A percentile compares a stretch with the other conserved stretches of the same genome.
These are phyloP conservation scores for Pseudocheirus occidentalis DNA, from an alignment of 2,797 vertebrate species.

Conservation along the genomic window DNA sequence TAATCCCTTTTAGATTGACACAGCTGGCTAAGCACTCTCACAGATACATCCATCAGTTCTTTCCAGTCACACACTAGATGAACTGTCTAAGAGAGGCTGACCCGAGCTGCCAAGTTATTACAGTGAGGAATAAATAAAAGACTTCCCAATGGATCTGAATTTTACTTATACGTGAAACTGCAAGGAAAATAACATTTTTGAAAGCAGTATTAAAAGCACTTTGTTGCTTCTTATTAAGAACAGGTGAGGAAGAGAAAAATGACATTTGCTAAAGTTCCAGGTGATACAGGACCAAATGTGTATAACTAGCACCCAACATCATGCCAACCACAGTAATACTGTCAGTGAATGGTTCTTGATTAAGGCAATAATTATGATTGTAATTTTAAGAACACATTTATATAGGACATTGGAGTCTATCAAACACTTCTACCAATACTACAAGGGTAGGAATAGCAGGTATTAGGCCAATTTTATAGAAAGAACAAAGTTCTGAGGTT, in stretches of 20 bases:
- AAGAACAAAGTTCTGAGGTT: neutral
- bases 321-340: neutral
- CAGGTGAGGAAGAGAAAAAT: neutral
- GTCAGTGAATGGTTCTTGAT: neutral
- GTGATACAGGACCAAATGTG: neutral
- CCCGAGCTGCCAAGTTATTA: neutral
- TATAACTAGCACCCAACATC: neutral
- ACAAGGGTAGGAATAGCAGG: neutral
- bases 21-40: conserved; percentile 24
- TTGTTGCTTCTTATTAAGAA: neutral
- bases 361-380: neutral
- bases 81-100: conserved; percentile 22
- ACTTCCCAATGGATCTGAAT: neutral
- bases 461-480: neutral
- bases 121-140: neutral
- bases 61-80: neutral
- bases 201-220: neutral
- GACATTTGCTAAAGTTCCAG: neutral
- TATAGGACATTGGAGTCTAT: neutral
- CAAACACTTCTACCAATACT: neutral
- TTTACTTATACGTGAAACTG: neutral
- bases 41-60: neutral
- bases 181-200: neutral
- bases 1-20: conserved; percentile 42
- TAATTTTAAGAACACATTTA: neutral